Evolutionary conservation across 2,113 vertebrate genomes (phyloP).

Genomic region (Poicephalus gulielmi): DNA sequence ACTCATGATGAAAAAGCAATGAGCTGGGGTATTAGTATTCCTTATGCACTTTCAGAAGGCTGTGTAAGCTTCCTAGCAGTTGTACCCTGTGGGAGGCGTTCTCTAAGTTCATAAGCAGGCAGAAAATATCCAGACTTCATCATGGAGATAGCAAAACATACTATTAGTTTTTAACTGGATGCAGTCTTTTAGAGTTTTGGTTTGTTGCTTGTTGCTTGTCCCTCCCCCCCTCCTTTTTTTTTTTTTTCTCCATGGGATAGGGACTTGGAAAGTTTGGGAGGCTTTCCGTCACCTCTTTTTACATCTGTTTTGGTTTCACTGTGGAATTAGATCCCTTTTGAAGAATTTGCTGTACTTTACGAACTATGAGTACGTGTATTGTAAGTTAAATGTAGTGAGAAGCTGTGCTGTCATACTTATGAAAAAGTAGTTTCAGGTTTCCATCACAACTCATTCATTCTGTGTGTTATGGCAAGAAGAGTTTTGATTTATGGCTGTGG

Average conservation of each 20-base stretch:
- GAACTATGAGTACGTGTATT: not conserved
- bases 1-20: conserved; percentile 49
- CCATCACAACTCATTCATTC: not conserved
- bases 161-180: not conserved
- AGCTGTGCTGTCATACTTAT: not conserved
- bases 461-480: not conserved
- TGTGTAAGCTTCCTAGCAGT: not conserved
- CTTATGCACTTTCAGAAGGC: not conserved
- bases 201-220: not conserved
- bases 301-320: not conserved
- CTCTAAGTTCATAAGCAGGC: not conserved
- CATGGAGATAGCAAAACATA: not conserved
- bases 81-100: not conserved
- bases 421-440: not conserved
- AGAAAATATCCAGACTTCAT: not conserved
- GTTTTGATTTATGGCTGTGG: not conserved
- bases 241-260: not conserved
- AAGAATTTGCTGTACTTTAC: not conserved
- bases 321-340: not conserved
- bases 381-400: not conserved
- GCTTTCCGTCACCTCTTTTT: not conserved
- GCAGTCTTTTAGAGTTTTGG: not conserved
- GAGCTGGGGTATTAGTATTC: conserved; percentile 43
- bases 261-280: not conserved
- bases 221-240: too few species aligned